Conservation (phyloP, 2,888 invertebrate species). For the Stenchaetothrips biformis region DNA sequence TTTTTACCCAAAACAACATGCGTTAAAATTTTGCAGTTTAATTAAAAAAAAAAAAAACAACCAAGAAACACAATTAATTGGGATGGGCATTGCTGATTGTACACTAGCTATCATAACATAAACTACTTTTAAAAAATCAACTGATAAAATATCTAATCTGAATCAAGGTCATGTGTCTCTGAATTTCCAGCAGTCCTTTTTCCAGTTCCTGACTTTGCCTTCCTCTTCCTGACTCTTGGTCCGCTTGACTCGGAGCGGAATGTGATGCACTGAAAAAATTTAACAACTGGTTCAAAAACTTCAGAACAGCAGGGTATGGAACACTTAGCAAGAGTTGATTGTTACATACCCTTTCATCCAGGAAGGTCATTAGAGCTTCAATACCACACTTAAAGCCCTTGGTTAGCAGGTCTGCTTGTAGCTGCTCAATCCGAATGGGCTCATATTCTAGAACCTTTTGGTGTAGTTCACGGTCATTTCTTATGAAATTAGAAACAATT, state of each 20-base stretch:
- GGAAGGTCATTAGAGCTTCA: conserved; percentile 48
- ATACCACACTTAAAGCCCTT: conserved; percentile 48
- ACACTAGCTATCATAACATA: no score
- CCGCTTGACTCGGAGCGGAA: conserved; percentile 34
- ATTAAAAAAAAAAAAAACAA: no score
- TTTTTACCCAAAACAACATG: no score
- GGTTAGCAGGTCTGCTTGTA: conserved; percentile 46
- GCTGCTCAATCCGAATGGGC: conserved; percentile 49
- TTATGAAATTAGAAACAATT: conserved; percentile 42
- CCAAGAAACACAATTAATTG: no score
- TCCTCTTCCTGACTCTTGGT: not conserved
- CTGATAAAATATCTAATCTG: not conserved
- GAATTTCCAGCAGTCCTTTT: not conserved
- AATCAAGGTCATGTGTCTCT: not conserved
- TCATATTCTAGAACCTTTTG: conserved; percentile 49
- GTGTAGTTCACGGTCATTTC: conserved; percentile 45
- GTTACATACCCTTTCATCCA: conserved; percentile 50
- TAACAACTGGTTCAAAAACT: not conserved
- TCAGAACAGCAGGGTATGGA: not conserved
- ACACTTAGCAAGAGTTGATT: not conserved
- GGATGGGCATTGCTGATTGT: no score
- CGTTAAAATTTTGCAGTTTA: no score
- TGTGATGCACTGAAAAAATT: conserved; percentile 40
- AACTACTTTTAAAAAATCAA: not conserved
- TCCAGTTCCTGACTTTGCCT: not conserved